These are phyloP conservation scores for Dipodomys merriami DNA, from an alignment of 2,113 vertebrate species.

Conservation along the genomic window DNA sequence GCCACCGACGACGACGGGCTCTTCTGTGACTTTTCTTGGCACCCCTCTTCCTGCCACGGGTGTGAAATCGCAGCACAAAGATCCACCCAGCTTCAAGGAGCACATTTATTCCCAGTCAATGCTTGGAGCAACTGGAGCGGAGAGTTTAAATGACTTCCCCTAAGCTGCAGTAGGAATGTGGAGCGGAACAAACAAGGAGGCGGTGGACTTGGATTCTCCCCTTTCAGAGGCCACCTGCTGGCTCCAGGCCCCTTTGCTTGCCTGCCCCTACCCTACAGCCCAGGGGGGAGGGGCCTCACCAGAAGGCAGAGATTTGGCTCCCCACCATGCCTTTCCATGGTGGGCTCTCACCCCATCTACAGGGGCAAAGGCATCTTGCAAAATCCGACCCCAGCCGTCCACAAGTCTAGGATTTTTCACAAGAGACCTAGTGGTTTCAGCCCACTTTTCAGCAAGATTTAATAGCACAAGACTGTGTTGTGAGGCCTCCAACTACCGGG, in stretches of 20 bases:
- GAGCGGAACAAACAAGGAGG: conserved; percentile 54
- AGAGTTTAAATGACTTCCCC: conserved; percentile 61
- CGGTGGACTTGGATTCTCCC: not conserved
- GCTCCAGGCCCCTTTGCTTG: not conserved
- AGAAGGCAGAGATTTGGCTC: conserved; percentile 17
- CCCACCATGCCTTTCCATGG: not conserved
- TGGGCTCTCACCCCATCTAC: conserved; percentile 14
- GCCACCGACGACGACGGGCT: too few relatives aligned
- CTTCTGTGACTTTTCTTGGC: conserved; percentile 35
- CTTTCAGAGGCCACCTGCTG: conserved; percentile 42
- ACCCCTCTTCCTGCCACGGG: not conserved
- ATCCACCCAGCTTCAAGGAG: conserved; percentile 57
- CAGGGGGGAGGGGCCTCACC: not conserved
- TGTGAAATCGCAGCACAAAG: not conserved
- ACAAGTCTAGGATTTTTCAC: conserved; percentile 71
- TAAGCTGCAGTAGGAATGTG: conserved; percentile 58
- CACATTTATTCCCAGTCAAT: conserved; percentile 40
- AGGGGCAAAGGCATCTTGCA: conserved; percentile 18
- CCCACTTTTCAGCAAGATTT: conserved; percentile 76
- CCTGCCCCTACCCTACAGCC: not conserved
- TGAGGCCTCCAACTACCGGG: conserved; percentile 70
- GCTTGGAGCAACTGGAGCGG: conserved; percentile 59
- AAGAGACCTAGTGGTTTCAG: conserved; percentile 70
- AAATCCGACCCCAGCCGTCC: conserved; percentile 55
- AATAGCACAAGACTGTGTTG: conserved; percentile 57